Evolutionary conservation across 2,888 invertebrate genomes (phyloP), one percentile per base, ranked within the genome.

Genomic region (Lochmaea capreae): DNA sequence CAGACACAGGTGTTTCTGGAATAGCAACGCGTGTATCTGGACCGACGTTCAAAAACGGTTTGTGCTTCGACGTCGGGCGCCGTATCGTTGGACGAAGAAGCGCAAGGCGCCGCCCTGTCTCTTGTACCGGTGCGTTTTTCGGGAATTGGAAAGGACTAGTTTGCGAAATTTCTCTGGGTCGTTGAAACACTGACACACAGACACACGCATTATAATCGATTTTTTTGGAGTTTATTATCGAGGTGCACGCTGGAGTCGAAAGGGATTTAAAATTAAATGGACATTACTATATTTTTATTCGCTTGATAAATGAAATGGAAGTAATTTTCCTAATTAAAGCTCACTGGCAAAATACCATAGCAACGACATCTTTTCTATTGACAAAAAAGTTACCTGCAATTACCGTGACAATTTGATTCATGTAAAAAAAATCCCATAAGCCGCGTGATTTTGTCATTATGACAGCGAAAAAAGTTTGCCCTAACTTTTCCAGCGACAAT

Each of bases 21-120:
- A 58, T 58, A 63, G 43, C 22, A 59, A 26, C 78, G 85, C 89
- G 65, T 84, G 87, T 72, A 83, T 87, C 76, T 86, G 89, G 69
- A 88, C 89, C 77, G 89, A 84, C 80, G 83, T 81, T 79, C 82
- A 80, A 76, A 78, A 78, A 78, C 82, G 81, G 80, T 83, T 83
- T 84, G 84, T 83, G 83, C 82, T 82, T 79, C 81, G 83, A 82
- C 82, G 84, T 42, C 72, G 62, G 75, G 67, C 72, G 76, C 88
- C 78, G 88, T 42, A 63, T 88, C 77, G 88, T 87, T 69, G 81
- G 78, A 77, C 78, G 72, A 74, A 74, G 72, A 72, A 65, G 70
- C 69, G 76, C 70, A 87, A 87, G 86, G 88, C 79, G 88, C 88
- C 78, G 82, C 80, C 82, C 82, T 65, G 81, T 82, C 83, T 82